These are phyloP conservation scores for Lepus oiostolus DNA, from an alignment of 2,797 vertebrate species.

Conservation along the genomic window DNA sequence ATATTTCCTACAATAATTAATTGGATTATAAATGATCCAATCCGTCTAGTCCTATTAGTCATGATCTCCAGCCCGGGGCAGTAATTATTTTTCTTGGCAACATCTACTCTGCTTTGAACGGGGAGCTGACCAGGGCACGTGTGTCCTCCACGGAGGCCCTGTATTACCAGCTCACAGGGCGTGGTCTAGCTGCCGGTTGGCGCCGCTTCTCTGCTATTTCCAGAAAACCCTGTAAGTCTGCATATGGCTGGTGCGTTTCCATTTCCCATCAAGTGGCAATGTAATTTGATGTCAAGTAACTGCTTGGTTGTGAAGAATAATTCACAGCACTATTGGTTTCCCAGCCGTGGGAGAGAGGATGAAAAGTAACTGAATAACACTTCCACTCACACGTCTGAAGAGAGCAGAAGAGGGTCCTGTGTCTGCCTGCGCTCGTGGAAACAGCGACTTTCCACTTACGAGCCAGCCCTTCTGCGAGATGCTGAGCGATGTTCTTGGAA, in stretches of 20 bases:
- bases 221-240: not conserved
- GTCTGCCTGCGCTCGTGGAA: not conserved
- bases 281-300: not conserved
- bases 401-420: rapidly evolving
- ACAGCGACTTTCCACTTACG: slow-evolving; percentile 57
- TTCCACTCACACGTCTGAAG: slow-evolving; percentile 26
- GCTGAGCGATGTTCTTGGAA: slow-evolving; percentile 81
- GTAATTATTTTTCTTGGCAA: slow-evolving; percentile 58
- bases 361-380: not conserved
- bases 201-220: not conserved
- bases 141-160: too few species aligned
- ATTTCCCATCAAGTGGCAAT: not conserved
- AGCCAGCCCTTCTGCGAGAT: slow-evolving; percentile 74
- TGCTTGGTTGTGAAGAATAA: not conserved
- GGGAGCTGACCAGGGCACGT: not conserved
- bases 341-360: not conserved
- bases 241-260: not conserved
- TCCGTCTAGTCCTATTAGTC: not conserved
- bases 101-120: not conserved
- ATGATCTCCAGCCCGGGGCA: not conserved
- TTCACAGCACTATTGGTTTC: not conserved
- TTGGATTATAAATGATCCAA: slow-evolving; percentile 49
- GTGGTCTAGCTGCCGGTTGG: not conserved
- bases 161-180: not conserved
- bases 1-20: slow-evolving; percentile 54